Conservation (phyloP, 1,140 invertebrate species). For the Plectrocnemia conspersa region DNA sequence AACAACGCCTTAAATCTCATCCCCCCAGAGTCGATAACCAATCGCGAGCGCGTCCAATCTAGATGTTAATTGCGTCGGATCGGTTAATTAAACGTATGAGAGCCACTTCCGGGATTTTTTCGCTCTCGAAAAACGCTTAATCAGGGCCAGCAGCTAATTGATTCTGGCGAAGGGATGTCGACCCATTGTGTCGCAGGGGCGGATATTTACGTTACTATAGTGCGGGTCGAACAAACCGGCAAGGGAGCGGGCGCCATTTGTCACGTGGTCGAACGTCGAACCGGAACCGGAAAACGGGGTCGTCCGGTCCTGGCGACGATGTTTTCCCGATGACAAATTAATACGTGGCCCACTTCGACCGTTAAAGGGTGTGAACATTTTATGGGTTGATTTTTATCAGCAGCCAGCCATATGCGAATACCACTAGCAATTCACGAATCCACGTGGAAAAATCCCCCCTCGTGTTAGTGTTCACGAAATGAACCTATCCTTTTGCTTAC, state of each 20-base stretch:
- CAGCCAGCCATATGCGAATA: too few relatives aligned
- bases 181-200: slow-evolving; percentile 21
- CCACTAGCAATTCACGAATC: too few relatives aligned
- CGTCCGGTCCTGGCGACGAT: too few relatives aligned
- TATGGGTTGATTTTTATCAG: too few relatives aligned
- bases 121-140: slow-evolving; percentile 27
- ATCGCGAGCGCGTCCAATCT: neutral
- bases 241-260: slow-evolving; percentile 22
- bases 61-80: neutral
- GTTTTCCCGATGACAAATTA: too few relatives aligned
- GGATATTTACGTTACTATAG: slow-evolving; percentile 20
- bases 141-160: slow-evolving; percentile 29
- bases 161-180: slow-evolving; percentile 25
- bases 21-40: neutral
- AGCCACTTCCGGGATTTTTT: neutral
- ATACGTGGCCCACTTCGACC: too few relatives aligned
- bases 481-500: too few relatives aligned
- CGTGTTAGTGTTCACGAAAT: too few relatives aligned
- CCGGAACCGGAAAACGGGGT: too few relatives aligned
- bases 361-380: too few relatives aligned
- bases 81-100: neutral
- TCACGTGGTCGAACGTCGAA: too few relatives aligned
- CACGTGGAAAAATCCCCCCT: too few relatives aligned
- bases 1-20: neutral
- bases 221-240: neutral